phyloP scores from a whole-genome alignment of 2,888 invertebrate species.

The Philereme transversata region DNA sequence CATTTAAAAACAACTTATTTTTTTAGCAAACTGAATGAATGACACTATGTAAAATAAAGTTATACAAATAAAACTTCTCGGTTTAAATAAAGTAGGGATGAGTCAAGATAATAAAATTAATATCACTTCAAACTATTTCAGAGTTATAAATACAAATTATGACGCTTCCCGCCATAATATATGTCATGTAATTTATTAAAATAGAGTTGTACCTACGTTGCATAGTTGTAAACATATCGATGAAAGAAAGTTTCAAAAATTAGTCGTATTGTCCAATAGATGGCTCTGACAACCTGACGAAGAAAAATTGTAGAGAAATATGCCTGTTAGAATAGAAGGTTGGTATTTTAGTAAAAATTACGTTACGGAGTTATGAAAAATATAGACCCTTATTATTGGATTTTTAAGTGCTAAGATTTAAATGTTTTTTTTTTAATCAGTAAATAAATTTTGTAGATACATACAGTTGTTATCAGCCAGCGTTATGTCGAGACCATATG shows the following conservation, averaged over 20 bases:
- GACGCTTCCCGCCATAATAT: constrained; percentile 49
- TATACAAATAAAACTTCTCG: not conserved
- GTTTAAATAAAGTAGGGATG: not conserved
- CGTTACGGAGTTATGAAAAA: too few species aligned
- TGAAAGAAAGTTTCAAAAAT: constrained; percentile 24
- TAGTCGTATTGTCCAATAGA: constrained; percentile 19
- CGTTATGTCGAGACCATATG: too few species aligned
- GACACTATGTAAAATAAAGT: too few species aligned
- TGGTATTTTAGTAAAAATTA: constrained; percentile 13
- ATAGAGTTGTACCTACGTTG: constrained; percentile 34
- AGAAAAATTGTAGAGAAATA: constrained; percentile 23
- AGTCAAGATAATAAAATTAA: not conserved
- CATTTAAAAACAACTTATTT: too few species aligned
- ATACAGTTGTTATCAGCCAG: too few species aligned
- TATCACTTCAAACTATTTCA: constrained; percentile 14
- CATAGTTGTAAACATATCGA: constrained; percentile 31
- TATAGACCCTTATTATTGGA: too few species aligned
- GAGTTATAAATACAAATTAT: constrained; percentile 32
- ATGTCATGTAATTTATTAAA: constrained; percentile 34
- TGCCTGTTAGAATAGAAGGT: constrained; percentile 24
- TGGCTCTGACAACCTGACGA: constrained; percentile 21
- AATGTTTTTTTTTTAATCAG: too few species aligned
- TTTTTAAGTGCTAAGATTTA: too few species aligned
- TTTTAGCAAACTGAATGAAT: too few species aligned
- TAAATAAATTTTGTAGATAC: too few species aligned